Conservation (phyloP, 64 coral and sea anemone genomes). For the Hydrozoanthus tunicans region DNA sequence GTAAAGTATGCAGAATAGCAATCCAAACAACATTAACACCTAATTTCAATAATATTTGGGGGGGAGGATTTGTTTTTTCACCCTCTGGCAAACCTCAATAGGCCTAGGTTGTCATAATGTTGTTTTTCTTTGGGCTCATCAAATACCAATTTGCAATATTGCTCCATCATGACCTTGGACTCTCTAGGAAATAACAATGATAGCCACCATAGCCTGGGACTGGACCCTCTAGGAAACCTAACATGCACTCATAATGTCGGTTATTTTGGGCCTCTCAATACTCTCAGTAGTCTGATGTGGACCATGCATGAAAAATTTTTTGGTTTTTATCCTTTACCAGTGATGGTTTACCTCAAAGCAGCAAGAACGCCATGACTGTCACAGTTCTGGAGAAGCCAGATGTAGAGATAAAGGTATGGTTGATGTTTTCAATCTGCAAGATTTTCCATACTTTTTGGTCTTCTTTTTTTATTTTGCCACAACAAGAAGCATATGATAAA, state of each 20-base stretch:
- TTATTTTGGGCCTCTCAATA: neutral
- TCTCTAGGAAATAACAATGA: too few species aligned
- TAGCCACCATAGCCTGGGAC: too few species aligned
- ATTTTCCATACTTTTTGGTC: too few species aligned
- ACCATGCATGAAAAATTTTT: neutral
- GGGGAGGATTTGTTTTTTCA: too few species aligned
- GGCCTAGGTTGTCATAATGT: too few species aligned
- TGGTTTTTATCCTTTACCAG: neutral
- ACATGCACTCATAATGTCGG: neutral
- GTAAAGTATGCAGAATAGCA: too few species aligned
- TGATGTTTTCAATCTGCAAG: neutral
- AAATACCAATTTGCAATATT: too few species aligned
- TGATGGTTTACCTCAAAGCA: constrained; percentile 2
- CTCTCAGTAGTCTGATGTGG: neutral
- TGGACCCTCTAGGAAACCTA: neutral
- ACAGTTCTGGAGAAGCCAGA: constrained; percentile 9
- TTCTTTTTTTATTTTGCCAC: neutral
- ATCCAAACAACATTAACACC: too few species aligned
- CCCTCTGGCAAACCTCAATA: too few species aligned
- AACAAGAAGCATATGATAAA: neutral
- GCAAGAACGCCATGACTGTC: neutral
- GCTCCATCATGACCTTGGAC: too few species aligned
- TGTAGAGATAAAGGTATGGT: neutral
- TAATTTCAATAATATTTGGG: too few species aligned
- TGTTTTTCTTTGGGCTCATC: too few species aligned